A percentile compares a stretch with the other conserved stretches of the same genome.
Conservation (phyloP, 2,113 vertebrate genomes). For the Holacanthus passer region DNA sequence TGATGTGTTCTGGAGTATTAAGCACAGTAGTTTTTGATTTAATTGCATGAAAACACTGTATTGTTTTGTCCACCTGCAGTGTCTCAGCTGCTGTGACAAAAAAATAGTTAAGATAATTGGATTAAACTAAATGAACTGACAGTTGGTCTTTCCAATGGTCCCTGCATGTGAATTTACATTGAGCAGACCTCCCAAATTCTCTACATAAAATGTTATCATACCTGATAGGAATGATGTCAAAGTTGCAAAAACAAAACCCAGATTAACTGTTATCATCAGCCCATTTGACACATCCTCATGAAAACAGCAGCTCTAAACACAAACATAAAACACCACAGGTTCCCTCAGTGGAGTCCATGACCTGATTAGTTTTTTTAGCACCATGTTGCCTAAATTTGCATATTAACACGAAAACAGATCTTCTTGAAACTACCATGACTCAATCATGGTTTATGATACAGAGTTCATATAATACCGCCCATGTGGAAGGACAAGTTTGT, state of each 20-base stretch:
- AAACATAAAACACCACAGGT: not conserved
- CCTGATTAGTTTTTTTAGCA: slow-evolving; percentile 20
- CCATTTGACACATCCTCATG: not conserved
- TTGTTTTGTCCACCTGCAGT: not conserved
- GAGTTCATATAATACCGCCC: not conserved
- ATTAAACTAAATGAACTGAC: not conserved
- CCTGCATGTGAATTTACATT: too few species aligned
- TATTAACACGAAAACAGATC: not conserved
- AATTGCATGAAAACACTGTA: not conserved
- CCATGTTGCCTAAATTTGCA: slow-evolving; percentile 2
- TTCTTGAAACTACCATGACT: not conserved
- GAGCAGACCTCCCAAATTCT: not conserved
- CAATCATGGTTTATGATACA: not conserved
- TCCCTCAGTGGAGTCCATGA: slow-evolving; percentile 12
- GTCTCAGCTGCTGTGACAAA: not conserved
- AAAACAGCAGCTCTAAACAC: slow-evolving; percentile 16
- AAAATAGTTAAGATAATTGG: not conserved
- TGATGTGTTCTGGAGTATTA: not conserved
- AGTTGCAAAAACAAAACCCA: not conserved
- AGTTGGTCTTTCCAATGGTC: not conserved
- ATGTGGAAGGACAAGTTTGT: not conserved
- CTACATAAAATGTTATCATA: not conserved
- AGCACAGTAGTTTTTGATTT: not conserved
- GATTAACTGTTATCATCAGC: not conserved
- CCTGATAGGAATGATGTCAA: not conserved